These are phyloP conservation scores for Deroplatys truncata DNA, from an alignment of 2,888 invertebrate genomes.

Conservation along the genomic window DNA sequence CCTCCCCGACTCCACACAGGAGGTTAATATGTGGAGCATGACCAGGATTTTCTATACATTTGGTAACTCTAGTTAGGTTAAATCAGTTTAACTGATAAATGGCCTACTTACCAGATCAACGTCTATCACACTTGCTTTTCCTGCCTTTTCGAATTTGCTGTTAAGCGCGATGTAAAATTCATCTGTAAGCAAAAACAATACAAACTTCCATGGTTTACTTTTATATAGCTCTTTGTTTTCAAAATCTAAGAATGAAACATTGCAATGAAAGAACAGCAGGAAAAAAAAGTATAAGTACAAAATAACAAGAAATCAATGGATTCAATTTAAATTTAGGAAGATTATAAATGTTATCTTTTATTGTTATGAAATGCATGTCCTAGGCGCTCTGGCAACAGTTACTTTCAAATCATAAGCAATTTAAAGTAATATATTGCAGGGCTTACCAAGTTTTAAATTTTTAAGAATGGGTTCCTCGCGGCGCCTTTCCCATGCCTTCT, in stretches of 20 bases:
- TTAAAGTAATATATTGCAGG: background rate
- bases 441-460: slow-evolving; percentile 51
- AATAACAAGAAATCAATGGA: too few species aligned
- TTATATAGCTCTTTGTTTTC: background rate
- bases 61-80: too few species aligned
- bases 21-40: too few species aligned
- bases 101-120: slow-evolving; percentile 59
- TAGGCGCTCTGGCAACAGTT: too few species aligned
- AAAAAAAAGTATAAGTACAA: background rate
- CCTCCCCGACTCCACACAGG: too few species aligned
- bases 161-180: slow-evolving; percentile 69
- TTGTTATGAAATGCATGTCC: too few species aligned
- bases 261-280: background rate
- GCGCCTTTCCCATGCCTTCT: slow-evolving; percentile 65
- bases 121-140: slow-evolving; percentile 70
- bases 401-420: too few species aligned
- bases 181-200: slow-evolving; percentile 42
- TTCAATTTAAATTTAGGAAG: too few species aligned
- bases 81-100: background rate
- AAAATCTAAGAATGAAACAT: too few species aligned
- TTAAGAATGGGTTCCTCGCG: slow-evolving; percentile 57
- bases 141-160: slow-evolving; percentile 57
- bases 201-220: background rate
- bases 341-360: too few species aligned
- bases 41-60: too few species aligned